Conservation (phyloP, 2,113 vertebrate species). For the Cyrtonyx montezumae region DNA sequence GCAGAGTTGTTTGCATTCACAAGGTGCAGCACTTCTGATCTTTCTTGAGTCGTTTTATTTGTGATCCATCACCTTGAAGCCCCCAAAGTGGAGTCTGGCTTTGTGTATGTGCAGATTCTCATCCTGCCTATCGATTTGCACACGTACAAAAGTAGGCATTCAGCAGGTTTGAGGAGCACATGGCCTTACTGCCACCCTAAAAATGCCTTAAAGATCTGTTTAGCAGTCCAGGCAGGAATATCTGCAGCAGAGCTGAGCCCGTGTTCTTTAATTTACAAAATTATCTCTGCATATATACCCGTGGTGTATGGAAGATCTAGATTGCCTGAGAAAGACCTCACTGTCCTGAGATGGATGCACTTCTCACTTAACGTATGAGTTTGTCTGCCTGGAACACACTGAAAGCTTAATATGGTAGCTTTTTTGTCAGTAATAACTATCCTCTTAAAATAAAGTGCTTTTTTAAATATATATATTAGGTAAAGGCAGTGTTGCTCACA, state of each 20-base stretch:
- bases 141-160: neutral
- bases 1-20: neutral
- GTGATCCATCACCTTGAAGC: neutral
- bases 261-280: neutral
- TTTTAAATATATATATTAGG: neutral
- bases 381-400: neutral
- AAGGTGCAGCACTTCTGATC: neutral
- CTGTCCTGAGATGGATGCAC: neutral
- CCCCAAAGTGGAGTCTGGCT: neutral
- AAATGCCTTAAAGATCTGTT: neutral
- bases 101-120: neutral
- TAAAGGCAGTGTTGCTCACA: neutral
- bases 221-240: neutral
- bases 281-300: neutral
- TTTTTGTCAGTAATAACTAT: neutral
- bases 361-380: neutral
- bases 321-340: neutral
- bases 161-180: neutral
- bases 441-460: conserved; percentile 4
- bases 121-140: neutral
- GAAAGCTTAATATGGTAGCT: neutral
- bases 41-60: neutral
- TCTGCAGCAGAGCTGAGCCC: neutral
- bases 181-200: neutral
- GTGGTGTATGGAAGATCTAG: neutral